Base-by-base conservation (phyloP, 2,888 invertebrate genomes). In the Calephelis perditalis region DNA sequence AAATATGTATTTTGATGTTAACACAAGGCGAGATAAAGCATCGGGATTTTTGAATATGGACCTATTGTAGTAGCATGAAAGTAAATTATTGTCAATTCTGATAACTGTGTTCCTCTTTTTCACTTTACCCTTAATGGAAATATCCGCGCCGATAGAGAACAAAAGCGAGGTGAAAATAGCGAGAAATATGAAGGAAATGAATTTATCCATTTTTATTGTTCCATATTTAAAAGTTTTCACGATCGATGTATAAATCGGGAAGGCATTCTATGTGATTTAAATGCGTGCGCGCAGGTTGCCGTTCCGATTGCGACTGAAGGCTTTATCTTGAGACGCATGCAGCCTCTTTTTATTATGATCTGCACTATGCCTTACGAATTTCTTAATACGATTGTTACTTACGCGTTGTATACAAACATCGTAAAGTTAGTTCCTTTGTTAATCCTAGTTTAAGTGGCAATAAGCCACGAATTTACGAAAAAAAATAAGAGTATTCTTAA, bases 21-120 rank as follows among this genome's bases (percentile, higher is more conserved):
- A 72, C 71, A 88, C 86, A 70, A 86, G 76, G 68, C 78, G 79
- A 71, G 75, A 79, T 69, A 89, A 75, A 65, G 82, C 78, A 68
- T 81, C 81, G 77, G 83, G 82, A 78, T 85, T 83, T 78, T 81
- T 82, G 76, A 87, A 84, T 73, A 86, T 74, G 67, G 85, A 78
- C 74, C 77, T 79, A 71, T 86, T 84, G 68, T 80, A 75, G 73
- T 37, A 59, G 36, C 89, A 89, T 71, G 77, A 77, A 64, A 82
- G 75, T 63, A 75, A 73, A 71, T 75, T 77, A 67, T 82, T 79
- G 70, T 84, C 81, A 73, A 78, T 78, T 79, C 81, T 83, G 77
- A 88, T 83, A 65, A 88, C 71, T 59, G 88, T 86, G 73, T 89
- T 87, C 65, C 89, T 79, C 75, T 86, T 89, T 79, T 79, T 87